Base-by-base conservation (phyloP, 2,113 vertebrate species). In the Pomatorhinus ruficollis region DNA sequence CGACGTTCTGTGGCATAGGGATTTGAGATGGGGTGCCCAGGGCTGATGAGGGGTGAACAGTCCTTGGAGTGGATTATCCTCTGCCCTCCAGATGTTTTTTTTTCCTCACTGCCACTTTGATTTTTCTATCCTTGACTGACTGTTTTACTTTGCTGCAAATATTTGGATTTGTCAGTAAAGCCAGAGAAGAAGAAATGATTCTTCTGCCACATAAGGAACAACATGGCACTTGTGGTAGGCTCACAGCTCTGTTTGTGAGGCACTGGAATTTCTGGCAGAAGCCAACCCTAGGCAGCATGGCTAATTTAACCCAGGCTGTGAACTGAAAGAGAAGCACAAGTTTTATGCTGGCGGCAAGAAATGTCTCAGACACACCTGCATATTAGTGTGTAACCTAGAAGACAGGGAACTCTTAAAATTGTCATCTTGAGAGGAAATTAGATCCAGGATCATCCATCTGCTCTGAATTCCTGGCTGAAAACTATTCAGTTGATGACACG, bases 291-390 rank as follows among this genome's bases (percentile, higher is more conserved):
- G 59, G 33, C 44, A 90, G 25, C 20, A 40, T 7, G 33, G 44
- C 35, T 92, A 15, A 70, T 82, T 82, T 93, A 76, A 65, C 30
- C 15, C 12, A 59, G 76, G 24, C 15, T 8, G 5, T 21, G 53
- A 82, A 65, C 50, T 42, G 19, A 70, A 42, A 70, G 42, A 79
- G n/a, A 37, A 78, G 23, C 1, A 2, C 0, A 2, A 50, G 24
- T 81, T 94, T 92, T 83, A 42, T 15, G 75, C 23, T 4, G 15
- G 74, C 87, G 53, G 18, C 22, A 87, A 80, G 75, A 64, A 82
- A 39, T 0, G 0, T 15, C 42, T 80, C 39, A 0, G 2, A 74
- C 63, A 45, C 33, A 79, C n/a, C 40, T 15, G 15, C 12, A 3
- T 49, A 44, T 30, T 39, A 45, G 37, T 17, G 14, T 15, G 27